A percentile compares a stretch with the other conserved stretches of the same genome.
Evolutionary conservation across 2,113 vertebrate species (phyloP).

Genomic region (Blennius ocellaris): DNA sequence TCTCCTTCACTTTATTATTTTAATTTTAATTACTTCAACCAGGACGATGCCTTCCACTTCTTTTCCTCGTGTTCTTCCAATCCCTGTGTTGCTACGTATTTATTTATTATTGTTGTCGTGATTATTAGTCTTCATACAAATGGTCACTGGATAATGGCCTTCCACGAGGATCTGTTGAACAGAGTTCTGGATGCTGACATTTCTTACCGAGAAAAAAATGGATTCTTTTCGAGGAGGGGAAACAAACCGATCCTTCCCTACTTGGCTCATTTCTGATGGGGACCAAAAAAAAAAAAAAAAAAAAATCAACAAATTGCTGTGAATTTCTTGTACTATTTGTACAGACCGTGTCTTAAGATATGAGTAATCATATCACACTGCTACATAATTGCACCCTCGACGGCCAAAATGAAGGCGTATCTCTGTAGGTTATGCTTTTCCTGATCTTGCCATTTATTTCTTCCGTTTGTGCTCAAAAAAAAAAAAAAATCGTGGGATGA

Average conservation of each 20-base stretch:
- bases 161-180: conserved; percentile 84
- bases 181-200: conserved; percentile 78
- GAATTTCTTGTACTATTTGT: conserved; percentile 73
- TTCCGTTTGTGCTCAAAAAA: conserved; percentile 29
- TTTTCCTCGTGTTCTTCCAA: conserved; percentile 31
- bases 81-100: conserved; percentile 76
- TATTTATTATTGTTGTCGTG: conserved; percentile 84
- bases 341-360: conserved; percentile 48
- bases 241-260: background rate
- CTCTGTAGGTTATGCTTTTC: conserved; percentile 30
- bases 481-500: conserved; percentile 32
- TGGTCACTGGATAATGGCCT: conserved; percentile 81
- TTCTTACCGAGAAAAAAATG: conserved; percentile 60
- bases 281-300: conserved; percentile 27
- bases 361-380: conserved; percentile 40
- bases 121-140: conserved; percentile 70
- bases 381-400: conserved; percentile 30
- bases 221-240: conserved; percentile 44
- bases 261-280: conserved; percentile 59
- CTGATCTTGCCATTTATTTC: conserved; percentile 52
- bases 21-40: background rate
- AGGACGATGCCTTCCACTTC: conserved; percentile 45
- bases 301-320: conserved; percentile 72
- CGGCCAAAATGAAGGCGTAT: conserved; percentile 42
- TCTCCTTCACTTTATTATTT: conserved; percentile 30